Conservation (phyloP, 2,888 invertebrate genomes). For the Alcis repandata region DNA sequence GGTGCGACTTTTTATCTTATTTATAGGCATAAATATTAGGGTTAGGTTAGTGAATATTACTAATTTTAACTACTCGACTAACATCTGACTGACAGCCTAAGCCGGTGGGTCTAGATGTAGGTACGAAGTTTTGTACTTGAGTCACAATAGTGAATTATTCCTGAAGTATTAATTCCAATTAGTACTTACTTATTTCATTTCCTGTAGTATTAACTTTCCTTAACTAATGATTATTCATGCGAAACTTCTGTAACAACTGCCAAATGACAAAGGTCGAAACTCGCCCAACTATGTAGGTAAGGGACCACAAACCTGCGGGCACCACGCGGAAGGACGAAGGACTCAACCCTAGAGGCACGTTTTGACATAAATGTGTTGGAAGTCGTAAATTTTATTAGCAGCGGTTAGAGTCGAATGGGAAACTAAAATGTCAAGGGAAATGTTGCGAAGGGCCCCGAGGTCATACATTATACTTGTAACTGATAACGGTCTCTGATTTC, state of each 20-base stretch:
- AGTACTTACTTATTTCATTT: too few species aligned
- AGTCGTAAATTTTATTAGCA: slow-evolving; percentile 27
- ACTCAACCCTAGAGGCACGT: slow-evolving; percentile 2
- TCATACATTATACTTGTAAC: not conserved
- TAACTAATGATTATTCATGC: not conserved
- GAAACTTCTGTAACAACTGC: not conserved
- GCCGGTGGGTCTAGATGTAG: too few species aligned
- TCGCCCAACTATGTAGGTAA: not conserved
- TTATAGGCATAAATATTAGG: too few species aligned
- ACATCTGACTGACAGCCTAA: too few species aligned
- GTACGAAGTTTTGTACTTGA: too few species aligned
- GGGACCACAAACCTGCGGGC: slow-evolving; percentile 9
- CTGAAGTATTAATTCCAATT: too few species aligned
- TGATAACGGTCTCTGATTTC: not conserved
- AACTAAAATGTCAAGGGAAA: slow-evolving; percentile 17
- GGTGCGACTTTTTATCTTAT: too few species aligned
- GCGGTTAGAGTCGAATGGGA: slow-evolving; percentile 4
- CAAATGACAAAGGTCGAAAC: slow-evolving; percentile 11
- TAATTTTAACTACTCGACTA: too few species aligned
- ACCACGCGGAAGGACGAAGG: slow-evolving; percentile 1
- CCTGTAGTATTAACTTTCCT: too few species aligned
- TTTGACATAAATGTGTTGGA: slow-evolving; percentile 14
- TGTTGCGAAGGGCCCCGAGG: not conserved
- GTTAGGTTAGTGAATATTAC: too few species aligned
- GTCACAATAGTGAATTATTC: too few species aligned